These are phyloP conservation scores for Metopolophium dirhodum DNA, from an alignment of 1,140 invertebrate genomes.

Conservation along the genomic window DNA sequence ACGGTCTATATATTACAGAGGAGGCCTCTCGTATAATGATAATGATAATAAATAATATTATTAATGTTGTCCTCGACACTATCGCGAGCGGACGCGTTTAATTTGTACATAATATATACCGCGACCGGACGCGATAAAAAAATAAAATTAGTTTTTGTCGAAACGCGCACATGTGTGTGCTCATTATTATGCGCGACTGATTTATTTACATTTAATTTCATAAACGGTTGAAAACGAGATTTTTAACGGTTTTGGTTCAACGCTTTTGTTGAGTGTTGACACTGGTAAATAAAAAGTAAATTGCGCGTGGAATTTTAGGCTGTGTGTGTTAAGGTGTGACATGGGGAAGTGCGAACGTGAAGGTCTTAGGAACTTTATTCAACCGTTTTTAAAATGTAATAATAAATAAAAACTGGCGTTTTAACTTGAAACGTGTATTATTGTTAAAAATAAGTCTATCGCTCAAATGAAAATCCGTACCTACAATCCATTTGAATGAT, in stretches of 20 bases:
- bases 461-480: not conserved
- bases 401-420: not conserved
- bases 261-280: not conserved
- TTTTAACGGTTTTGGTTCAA: not conserved
- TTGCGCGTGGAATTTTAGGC: not conserved
- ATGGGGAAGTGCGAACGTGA: not conserved
- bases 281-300: not conserved
- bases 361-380: not conserved
- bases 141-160: not conserved
- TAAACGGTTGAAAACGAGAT: conserved; percentile 19
- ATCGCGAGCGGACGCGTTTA: not conserved
- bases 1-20: not conserved
- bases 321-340: not conserved
- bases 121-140: conserved; percentile 15
- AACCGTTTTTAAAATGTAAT: not conserved
- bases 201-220: not conserved
- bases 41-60: not conserved
- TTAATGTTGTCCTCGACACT: not conserved
- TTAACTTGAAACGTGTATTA: not conserved
- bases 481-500: not conserved
- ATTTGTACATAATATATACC: not conserved
- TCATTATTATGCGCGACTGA: not conserved
- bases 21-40: not conserved
- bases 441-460: not conserved
- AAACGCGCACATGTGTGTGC: not conserved